Evolutionary conservation across 2,888 invertebrate genomes (phyloP), one percentile per base, ranked within the genome.

Genomic region (Petrophora chlorosata): DNA sequence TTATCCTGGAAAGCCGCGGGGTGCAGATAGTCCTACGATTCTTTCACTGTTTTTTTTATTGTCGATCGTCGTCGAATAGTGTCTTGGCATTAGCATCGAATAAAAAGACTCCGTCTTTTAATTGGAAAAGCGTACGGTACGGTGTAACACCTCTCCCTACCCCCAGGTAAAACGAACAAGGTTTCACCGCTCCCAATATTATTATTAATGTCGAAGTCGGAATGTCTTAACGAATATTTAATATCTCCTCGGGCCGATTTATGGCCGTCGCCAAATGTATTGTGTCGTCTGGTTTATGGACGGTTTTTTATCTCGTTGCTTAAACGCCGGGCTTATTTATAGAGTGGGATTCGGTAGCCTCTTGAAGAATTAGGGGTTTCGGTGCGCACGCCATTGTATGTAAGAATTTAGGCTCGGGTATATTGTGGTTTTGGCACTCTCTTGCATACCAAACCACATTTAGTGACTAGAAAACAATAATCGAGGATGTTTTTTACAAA

Each of bases 211-310:
- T 79, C 71, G 78, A 76, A 75, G 66, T 62, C 61, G 74, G 70
- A 65, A 64, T 67, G 74, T 71, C 81, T 83, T 85, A 87, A 86
- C 85, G 87, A 85, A 85, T 85, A 85, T 87, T 86, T 85, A 85
- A 86, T 83, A 83, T 81, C 73, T 67, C 65, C 59, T 59, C 49
- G 53, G 49, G 46, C 52, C 67, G 79, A 84, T 86, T 85, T 85
- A 85, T 80, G 78, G 48, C 50, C 47, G 50, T 34, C 51, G 46
- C 63, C 61, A 65, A 74, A 74, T 74, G 70, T 76, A 74, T 76
- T 76, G 76, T 71, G 64, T 67, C 67, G 71, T 65, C 64, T 70
- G 68, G 56, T 71, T 72, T 71, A 67, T 61, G 65, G 55, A 47
- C 48, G 52, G 13, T 52, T 54, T 56, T 57, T 54, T 53, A 50